Base-by-base conservation (phyloP, 2,888 invertebrate genomes). In the Cataglyphis rosenhaueri region DNA sequence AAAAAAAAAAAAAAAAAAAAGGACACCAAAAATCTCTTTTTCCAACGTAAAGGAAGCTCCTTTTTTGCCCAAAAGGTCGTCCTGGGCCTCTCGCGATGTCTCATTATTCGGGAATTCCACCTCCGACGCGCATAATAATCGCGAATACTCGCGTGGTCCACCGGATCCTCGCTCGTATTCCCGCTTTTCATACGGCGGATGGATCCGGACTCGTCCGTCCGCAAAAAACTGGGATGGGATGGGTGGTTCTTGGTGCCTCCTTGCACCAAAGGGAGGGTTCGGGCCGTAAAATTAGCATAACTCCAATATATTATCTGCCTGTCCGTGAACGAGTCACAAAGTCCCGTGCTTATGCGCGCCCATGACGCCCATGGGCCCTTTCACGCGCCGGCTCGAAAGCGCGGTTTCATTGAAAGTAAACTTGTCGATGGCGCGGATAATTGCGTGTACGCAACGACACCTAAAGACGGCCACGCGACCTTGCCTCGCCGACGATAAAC, bases 221-320 rank as follows among this genome's bases (percentile, higher is more conserved):
- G 84, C 70, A 85, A 88, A 83, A 84, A 84, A 25, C 84, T n/a
- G n/a, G 88, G 75, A 29, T 48, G 79, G 78, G 62, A 68, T 21
- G 21, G 21, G 21, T 68, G 57, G 29, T 74, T 82, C 73, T 79
- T 65, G 66, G 83, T 68, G 62, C 89, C 84, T 85, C 32, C 81
- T 83, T 62, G 86, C 21, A 0, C 86, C 88, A 18, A 70, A 84
- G 73, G 82, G 70, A 59, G 21, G 21, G 21, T 21, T 21, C 35
- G 85, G 85, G 85, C 88, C 89, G 88, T 91, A 90, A 91, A 92
- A 92, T 92, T 92, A 92, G 90, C 92, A 92, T 92, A 92, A 92
- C 90, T 91, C 82, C 86, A 87, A 92, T 90, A 91, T 90, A 88
- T 91, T 91, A 90, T 90, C 87, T 82, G 78, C 74, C 62, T 70